Percentiles rank a stretch among this genome's conserved stretches.
Conservation (phyloP, 1,140 invertebrate genomes). For the Eurosta solidaginis region DNA sequence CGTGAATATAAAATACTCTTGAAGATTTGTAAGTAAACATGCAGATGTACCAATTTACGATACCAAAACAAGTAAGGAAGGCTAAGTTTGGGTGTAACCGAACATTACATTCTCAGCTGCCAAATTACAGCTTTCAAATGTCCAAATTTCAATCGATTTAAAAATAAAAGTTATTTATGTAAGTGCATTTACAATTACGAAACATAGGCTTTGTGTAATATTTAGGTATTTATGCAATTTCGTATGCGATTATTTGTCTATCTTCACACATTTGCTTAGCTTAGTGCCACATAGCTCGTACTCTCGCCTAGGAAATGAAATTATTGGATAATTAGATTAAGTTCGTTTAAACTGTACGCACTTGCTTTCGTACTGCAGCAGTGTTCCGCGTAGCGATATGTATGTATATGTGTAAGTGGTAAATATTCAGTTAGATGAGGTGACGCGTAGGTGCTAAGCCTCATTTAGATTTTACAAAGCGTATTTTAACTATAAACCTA, state of each 20-base stretch:
- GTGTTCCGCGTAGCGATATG: background rate
- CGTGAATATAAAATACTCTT: too few relatives aligned
- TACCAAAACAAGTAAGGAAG: too few relatives aligned
- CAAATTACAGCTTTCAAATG: too few relatives aligned
- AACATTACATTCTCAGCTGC: too few relatives aligned
- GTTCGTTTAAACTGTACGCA: background rate
- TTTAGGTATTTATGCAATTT: too few relatives aligned
- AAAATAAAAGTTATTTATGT: too few relatives aligned
- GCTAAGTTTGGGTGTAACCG: too few relatives aligned
- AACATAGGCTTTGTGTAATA: too few relatives aligned
- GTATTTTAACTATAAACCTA: background rate
- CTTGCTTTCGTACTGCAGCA: background rate
- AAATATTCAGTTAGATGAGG: background rate
- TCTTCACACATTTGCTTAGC: background rate
- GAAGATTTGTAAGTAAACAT: too few relatives aligned
- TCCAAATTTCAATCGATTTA: too few relatives aligned
- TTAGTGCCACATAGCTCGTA: background rate
- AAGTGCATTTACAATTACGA: too few relatives aligned
- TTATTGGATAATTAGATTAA: constrained; percentile 25
- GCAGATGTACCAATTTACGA: too few relatives aligned
- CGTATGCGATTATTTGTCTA: background rate
- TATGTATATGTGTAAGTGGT: background rate
- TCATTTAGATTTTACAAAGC: background rate
- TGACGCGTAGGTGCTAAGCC: background rate
- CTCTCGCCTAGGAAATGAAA: constrained; percentile 13